Percentiles rank a stretch among this genome's conserved stretches.
Evolutionary conservation across 2,797 vertebrate species (phyloP).

Genomic region (Chrysocyon brachyurus): DNA sequence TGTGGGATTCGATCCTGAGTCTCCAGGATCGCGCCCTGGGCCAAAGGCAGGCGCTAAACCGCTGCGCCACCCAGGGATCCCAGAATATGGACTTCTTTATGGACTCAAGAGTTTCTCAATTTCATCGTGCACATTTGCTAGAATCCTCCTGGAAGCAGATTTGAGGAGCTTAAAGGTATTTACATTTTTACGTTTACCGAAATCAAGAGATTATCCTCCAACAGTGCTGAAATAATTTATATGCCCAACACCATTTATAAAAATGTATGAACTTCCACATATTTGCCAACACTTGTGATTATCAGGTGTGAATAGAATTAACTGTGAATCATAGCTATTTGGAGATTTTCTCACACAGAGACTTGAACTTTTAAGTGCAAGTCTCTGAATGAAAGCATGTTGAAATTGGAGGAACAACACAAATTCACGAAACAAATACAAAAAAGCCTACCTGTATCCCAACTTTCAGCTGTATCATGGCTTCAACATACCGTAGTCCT

Average conservation of each 20-base stretch:
- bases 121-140: neutral
- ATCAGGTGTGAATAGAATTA: neutral
- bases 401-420: neutral
- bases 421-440: neutral
- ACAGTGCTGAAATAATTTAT: neutral
- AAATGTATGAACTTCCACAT: neutral
- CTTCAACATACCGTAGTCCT: neutral
- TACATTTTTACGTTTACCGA: conserved; percentile 45
- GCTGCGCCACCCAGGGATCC: no score
- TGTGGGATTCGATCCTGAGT: no score
- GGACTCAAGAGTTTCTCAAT: neutral
- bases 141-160: neutral
- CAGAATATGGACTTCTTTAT: neutral
- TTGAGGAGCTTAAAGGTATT: neutral
- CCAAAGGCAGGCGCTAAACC: no score
- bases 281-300: neutral
- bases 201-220: neutral
- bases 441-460: neutral
- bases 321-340: neutral
- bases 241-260: neutral
- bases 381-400: neutral
- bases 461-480: neutral
- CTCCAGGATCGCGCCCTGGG: no score
- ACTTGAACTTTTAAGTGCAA: neutral
- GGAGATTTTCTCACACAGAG: neutral